A percentile compares a stretch with the other conserved stretches of the same genome.
Conservation (phyloP, 1,140 invertebrate genomes). For the Drosophila azteca region DNA sequence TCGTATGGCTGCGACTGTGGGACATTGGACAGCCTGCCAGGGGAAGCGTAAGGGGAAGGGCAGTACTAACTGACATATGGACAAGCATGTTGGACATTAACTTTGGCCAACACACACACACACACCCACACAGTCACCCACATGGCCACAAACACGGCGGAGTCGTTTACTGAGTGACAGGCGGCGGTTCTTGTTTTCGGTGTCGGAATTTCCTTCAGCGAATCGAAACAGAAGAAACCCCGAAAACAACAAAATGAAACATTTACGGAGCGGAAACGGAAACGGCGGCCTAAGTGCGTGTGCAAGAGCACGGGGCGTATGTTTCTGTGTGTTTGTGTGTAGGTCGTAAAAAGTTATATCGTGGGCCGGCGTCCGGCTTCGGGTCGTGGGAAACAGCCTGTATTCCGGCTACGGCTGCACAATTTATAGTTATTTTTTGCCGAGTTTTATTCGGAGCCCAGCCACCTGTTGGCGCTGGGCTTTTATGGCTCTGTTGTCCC, state of each 20-base stretch:
- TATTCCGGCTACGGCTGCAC: constrained; percentile 2
- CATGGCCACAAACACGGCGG: constrained; percentile 34
- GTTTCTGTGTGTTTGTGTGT: constrained; percentile 35
- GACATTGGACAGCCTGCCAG: background rate
- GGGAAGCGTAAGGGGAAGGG: constrained; percentile 1
- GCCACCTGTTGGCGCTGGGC: constrained; percentile 37
- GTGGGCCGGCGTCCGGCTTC: constrained; percentile 20
- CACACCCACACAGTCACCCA: constrained; percentile 4
- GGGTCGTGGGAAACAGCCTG: background rate
- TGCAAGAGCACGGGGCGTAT: constrained; percentile 12
- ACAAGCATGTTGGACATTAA: constrained; percentile 73
- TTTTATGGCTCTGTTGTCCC: background rate
- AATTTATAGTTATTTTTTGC: constrained; percentile 34
- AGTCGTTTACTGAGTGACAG: constrained; percentile 65
- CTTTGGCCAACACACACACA: constrained; percentile 50
- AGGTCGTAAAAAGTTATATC: constrained; percentile 63
- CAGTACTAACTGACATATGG: constrained; percentile 72
- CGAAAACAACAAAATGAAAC: constrained; percentile 70
- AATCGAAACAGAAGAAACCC: background rate
- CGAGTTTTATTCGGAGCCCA: background rate
- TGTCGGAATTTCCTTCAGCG: background rate
- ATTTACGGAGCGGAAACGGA: constrained; percentile 77
- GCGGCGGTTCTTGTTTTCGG: constrained; percentile 39
- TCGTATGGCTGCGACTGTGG: background rate
- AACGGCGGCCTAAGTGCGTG: constrained; percentile 59